phyloP scores from a whole-genome alignment of 2,797 vertebrate genomes.

The Oophaga sylvatica region DNA sequence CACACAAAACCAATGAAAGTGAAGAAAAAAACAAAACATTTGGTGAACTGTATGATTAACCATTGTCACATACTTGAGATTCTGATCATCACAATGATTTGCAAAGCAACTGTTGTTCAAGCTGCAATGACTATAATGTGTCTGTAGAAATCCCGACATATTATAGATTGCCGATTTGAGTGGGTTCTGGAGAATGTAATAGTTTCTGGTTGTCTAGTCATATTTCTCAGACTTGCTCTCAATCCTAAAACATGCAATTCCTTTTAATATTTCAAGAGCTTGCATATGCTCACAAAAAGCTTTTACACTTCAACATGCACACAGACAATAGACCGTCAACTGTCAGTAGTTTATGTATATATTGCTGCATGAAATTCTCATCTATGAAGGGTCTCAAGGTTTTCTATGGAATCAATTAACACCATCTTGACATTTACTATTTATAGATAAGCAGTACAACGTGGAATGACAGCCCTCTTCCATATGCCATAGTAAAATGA shows the following conservation, averaged over 20 bases:
- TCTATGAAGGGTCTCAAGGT: background rate
- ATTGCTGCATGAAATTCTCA: background rate
- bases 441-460: no score
- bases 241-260: constrained; percentile 40
- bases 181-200: constrained; percentile 45
- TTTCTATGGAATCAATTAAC: no score
- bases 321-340: background rate
- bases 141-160: constrained; percentile 43
- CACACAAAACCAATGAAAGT: background rate
- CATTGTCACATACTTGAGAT: constrained; percentile 16
- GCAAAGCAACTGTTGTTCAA: constrained; percentile 13
- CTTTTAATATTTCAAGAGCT: constrained; percentile 50
- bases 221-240: constrained; percentile 35
- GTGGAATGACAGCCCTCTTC: no score
- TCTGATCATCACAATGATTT: background rate
- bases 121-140: constrained; percentile 50
- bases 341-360: background rate
- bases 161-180: constrained; percentile 51
- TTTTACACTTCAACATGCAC: constrained; percentile 12
- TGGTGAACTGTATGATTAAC: constrained; percentile 41
- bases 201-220: constrained; percentile 56
- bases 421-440: no score
- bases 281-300: constrained; percentile 34
- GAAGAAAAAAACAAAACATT: background rate
- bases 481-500: no score